Evolutionary conservation across 2,113 vertebrate species (phyloP).

Genomic region (Takifugu bimaculatus): DNA sequence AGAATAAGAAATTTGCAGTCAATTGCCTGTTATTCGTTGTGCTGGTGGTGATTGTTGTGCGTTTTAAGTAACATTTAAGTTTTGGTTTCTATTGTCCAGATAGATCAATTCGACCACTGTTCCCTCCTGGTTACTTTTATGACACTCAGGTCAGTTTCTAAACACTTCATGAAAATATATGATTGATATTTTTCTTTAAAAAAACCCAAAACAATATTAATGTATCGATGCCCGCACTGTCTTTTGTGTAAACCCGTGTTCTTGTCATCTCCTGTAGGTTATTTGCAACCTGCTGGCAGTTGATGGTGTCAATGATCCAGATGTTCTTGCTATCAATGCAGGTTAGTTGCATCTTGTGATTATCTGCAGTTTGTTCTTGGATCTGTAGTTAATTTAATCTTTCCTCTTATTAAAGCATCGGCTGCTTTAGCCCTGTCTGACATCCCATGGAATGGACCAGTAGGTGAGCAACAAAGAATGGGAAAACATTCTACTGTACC

Average conservation of each 20-base stretch:
- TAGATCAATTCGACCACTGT: slow-evolving; percentile 90
- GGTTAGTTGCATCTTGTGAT: slow-evolving; percentile 69
- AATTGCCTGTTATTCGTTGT: neutral
- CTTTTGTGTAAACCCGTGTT: neutral
- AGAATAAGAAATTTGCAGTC: neutral
- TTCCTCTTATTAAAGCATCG: slow-evolving; percentile 78
- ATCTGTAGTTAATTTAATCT: too few relatives aligned
- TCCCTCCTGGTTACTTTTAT: slow-evolving; percentile 93
- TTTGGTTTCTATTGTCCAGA: slow-evolving; percentile 72
- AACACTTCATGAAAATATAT: neutral
- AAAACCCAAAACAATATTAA: neutral
- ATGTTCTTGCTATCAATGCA: slow-evolving; percentile 94
- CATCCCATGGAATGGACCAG: slow-evolving; percentile 95
- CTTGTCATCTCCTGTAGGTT: slow-evolving; percentile 69
- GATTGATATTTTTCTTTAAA: neutral
- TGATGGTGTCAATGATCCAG: slow-evolving; percentile 92
- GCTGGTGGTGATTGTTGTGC: neutral
- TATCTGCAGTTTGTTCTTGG: neutral
- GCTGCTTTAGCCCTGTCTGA: slow-evolving; percentile 92
- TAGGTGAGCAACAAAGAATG: slow-evolving; percentile 76
- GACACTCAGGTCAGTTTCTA: slow-evolving; percentile 88
- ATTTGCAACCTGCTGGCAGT: slow-evolving; percentile 96
- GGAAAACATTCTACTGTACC: neutral
- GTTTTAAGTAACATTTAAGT: neutral
- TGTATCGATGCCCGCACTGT: neutral